A percentile compares a stretch with the other conserved stretches of the same genome.
These are phyloP conservation scores for Oxystoma pomonae DNA, from an alignment of 2,888 invertebrate species.

Conservation along the genomic window DNA sequence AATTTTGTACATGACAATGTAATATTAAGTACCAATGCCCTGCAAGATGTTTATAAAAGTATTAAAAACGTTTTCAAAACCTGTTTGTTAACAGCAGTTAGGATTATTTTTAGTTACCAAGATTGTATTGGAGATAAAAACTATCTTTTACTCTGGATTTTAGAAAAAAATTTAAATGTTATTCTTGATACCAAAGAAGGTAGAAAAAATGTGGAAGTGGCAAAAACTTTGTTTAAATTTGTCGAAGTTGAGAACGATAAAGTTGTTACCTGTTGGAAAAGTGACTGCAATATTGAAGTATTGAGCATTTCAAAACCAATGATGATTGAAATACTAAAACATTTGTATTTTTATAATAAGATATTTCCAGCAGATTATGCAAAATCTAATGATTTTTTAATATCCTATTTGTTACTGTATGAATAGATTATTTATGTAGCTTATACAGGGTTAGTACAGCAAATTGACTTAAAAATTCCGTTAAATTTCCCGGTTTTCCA, in stretches of 20 bases:
- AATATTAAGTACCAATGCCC: constrained; percentile 32
- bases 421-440: constrained; percentile 20
- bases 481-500: too few relatives aligned
- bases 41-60: constrained; percentile 54
- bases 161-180: constrained; percentile 58
- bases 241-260: constrained; percentile 47
- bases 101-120: constrained; percentile 53
- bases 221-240: constrained; percentile 57
- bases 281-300: constrained; percentile 51
- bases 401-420: constrained; percentile 52
- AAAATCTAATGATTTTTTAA: constrained; percentile 54
- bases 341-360: constrained; percentile 54
- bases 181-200: constrained; percentile 38
- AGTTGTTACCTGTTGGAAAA: constrained; percentile 52
- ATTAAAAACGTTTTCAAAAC: constrained; percentile 52
- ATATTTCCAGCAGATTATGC: constrained; percentile 55
- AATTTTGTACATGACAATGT: constrained; percentile 41
- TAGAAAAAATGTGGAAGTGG: constrained; percentile 49
- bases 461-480: too few relatives aligned
- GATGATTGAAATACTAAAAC: constrained; percentile 52
- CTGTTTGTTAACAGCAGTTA: constrained; percentile 53
- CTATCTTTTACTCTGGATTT: constrained; percentile 57
- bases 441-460: too few relatives aligned
- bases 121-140: constrained; percentile 48
- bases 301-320: constrained; percentile 57